Evolutionary conservation across 2,113 vertebrate species (phyloP), one percentile per base, ranked within the genome.

Genomic region (Amphiprion ocellaris): DNA sequence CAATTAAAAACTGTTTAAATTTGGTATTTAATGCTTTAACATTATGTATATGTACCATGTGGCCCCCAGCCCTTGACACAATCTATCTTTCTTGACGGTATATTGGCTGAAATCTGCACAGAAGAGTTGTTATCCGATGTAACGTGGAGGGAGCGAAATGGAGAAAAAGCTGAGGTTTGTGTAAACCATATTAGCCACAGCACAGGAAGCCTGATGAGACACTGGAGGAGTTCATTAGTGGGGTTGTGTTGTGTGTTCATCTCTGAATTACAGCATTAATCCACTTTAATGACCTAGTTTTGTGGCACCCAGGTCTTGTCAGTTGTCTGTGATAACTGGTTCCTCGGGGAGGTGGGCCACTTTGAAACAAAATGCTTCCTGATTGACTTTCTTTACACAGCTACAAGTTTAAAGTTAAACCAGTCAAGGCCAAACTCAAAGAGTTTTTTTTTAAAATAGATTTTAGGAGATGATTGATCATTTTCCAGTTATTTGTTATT

Each of bases 281-380:
- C 84, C 83, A 90, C 83, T 92, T 92, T 82, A 90, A 92, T 85
- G 85, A 87, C 89, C 90, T 81, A 91, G 77, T 93, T 93, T 85
- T 82, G 64, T 82, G 74, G 83, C 63, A 33, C 82, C 86, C 87
- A 56, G 79, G 84, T 84, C 90, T 88, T 89, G 82, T 88, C 81
- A 75, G 73, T 83, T 74, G 82, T 88, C 81, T 94, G 86, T 83
- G 86, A 90, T 87, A 76, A 80, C 80, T 77, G 71, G 64, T 77
- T 87, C 90, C 84, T 83, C 47, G 0, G 90, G 89, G 89, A 90
- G 64, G 84, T 88, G 90, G 69, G 77, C 84, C 91, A 92, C 84
- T 92, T 89, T 77, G 66, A 89, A 87, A 86, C 79, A 71, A 89
- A 84, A 79, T 87, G 85, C 73, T 90, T 91, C 83, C 81, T 85